These are phyloP conservation scores for Piaya cayana DNA, from an alignment of 2,113 vertebrate species.

Conservation along the genomic window DNA sequence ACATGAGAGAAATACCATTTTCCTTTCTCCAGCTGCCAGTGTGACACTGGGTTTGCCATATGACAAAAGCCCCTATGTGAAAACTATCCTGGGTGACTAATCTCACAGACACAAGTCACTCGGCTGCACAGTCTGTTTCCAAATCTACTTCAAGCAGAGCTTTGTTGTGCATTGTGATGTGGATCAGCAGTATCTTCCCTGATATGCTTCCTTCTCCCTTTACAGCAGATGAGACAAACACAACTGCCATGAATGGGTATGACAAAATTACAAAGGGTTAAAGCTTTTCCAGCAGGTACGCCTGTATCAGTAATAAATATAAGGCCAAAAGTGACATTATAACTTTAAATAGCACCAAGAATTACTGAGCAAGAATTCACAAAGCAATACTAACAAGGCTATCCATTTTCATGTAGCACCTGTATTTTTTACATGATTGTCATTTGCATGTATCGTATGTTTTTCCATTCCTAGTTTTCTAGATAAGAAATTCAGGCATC, in stretches of 20 bases:
- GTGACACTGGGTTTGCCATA: not conserved
- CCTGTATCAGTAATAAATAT: not conserved
- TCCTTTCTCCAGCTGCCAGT: not conserved
- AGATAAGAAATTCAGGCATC: not conserved
- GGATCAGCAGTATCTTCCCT: not conserved
- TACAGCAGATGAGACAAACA: not conserved
- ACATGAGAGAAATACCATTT: accelerated
- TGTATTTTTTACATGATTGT: not conserved
- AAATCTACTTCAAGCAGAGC: not conserved
- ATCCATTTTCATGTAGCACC: not conserved
- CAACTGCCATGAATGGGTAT: not conserved
- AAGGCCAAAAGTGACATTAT: not conserved
- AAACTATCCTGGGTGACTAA: not conserved
- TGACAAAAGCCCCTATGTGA: not conserved
- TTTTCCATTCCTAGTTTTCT: not conserved
- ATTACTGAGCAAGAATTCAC: not conserved
- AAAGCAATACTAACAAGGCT: not conserved
- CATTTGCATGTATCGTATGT: not conserved
- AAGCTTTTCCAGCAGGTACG: not conserved
- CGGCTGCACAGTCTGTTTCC: not conserved
- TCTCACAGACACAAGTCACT: not conserved
- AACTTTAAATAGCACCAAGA: not conserved
- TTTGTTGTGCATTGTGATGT: not conserved
- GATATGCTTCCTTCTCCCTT: accelerated
- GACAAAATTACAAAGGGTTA: not conserved